Evolutionary conservation across 92 coral and sea anemone genomes (phyloP).

Genomic region (Ricordea florida): DNA sequence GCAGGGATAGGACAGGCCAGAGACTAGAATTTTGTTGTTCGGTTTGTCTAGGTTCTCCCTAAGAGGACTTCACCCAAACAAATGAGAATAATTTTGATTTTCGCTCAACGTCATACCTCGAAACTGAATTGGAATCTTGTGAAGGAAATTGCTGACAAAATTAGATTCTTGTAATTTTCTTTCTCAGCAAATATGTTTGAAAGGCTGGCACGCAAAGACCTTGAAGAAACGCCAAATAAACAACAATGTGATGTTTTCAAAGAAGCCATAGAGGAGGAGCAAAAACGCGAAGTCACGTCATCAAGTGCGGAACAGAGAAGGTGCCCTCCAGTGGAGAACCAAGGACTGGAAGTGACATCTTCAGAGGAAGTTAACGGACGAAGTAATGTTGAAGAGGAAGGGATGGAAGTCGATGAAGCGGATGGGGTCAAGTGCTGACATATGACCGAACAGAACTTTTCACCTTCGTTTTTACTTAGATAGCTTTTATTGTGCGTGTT

Average conservation of each 20-base stretch:
- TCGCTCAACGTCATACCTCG: no score
- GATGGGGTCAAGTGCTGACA: conserved; percentile 34
- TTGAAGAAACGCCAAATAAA: background rate
- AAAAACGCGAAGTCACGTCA: background rate
- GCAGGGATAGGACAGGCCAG: no score
- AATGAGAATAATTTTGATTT: no score
- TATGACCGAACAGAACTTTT: background rate
- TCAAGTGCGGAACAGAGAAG: background rate
- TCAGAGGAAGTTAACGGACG: conserved; percentile 21
- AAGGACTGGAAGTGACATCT: conserved; percentile 18
- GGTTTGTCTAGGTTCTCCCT: no score
- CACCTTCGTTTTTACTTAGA: no score
- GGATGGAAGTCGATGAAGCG: conserved; percentile 25
- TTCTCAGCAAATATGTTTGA: conserved; percentile 94
- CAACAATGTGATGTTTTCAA: conserved; percentile 60
- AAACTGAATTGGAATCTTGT: no score
- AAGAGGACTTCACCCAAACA: no score
- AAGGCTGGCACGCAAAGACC: conserved; percentile 69
- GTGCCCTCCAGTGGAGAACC: background rate
- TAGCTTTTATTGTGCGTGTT: no score
- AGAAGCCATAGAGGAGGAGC: conserved; percentile 46
- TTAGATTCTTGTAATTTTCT: background rate
- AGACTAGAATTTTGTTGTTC: no score
- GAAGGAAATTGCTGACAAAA: no score
- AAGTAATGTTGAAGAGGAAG: conserved; percentile 7